These are phyloP conservation scores for Brachirus orientalis DNA, from an alignment of 2,113 vertebrate species.

Conservation along the genomic window DNA sequence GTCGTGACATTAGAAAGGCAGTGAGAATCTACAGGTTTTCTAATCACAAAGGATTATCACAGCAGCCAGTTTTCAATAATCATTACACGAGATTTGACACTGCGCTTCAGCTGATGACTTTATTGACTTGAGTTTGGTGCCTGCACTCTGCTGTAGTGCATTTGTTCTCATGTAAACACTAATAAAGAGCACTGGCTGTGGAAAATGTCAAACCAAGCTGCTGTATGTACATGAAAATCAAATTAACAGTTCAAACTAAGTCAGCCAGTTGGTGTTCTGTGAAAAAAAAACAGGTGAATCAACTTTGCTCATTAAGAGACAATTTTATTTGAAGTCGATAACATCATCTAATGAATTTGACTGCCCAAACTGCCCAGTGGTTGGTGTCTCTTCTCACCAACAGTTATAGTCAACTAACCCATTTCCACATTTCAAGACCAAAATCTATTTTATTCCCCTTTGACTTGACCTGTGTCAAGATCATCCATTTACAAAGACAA, in stretches of 20 bases:
- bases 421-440: too few species aligned
- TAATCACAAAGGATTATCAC: constrained; percentile 56
- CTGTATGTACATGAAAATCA: neutral
- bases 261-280: neutral
- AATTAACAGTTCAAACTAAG: neutral
- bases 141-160: constrained; percentile 16
- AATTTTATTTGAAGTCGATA: too few species aligned
- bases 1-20: constrained; percentile 5
- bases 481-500: too few species aligned
- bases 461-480: too few species aligned
- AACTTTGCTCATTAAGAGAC: too few species aligned
- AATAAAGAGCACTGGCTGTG: neutral
- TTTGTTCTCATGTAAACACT: constrained; percentile 4
- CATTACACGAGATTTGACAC: constrained; percentile 33
- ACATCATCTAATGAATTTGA: too few species aligned
- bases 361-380: too few species aligned
- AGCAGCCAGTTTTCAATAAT: constrained; percentile 45
- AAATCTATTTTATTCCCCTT: too few species aligned
- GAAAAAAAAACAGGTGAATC: too few species aligned
- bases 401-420: too few species aligned
- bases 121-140: constrained; percentile 31
- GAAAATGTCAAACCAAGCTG: neutral
- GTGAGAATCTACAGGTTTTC: constrained; percentile 19
- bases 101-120: constrained; percentile 48
- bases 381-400: too few species aligned